Conservation (phyloP, 1,140 invertebrate genomes). For the Apocrypta bakeri region DNA sequence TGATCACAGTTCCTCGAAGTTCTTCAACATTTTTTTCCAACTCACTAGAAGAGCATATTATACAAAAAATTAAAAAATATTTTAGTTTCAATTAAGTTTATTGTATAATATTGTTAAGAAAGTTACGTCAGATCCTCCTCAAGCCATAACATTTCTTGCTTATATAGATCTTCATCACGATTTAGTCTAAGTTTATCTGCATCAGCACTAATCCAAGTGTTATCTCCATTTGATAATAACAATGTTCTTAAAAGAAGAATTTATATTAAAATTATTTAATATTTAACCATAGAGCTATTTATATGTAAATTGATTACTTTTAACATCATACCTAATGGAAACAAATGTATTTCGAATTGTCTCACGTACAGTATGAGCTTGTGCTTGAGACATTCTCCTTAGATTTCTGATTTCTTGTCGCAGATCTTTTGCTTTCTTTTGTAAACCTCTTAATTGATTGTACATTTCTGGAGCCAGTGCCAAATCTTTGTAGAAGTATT, state of each 20-base stretch:
- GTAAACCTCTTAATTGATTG: constrained; percentile 87
- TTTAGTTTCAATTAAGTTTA: not conserved
- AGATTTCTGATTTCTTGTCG: constrained; percentile 91
- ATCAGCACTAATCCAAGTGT: constrained; percentile 76
- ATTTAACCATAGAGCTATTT: too few relatives aligned
- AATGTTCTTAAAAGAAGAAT: constrained; percentile 74
- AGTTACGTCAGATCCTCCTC: constrained; percentile 91
- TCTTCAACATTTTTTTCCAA: constrained; percentile 96
- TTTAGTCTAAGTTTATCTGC: constrained; percentile 81
- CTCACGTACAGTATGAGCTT: constrained; percentile 92
- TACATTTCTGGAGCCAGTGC: constrained; percentile 89
- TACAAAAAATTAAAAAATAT: not conserved
- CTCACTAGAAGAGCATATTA: constrained; percentile 78
- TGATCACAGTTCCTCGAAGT: constrained; percentile 94
- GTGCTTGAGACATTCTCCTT: constrained; percentile 90
- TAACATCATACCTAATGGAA: constrained; percentile 79
- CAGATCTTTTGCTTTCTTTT: constrained; percentile 93
- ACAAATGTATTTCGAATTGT: constrained; percentile 92
- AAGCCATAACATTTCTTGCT: constrained; percentile 91
- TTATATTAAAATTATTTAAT: constrained; percentile 14
- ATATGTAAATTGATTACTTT: not conserved
- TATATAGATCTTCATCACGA: constrained; percentile 89
- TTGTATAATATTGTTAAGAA: not conserved
- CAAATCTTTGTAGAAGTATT: constrained; percentile 79
- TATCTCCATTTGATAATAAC: constrained; percentile 79